Conservation (phyloP, 2,113 vertebrate genomes). For the Tretioscincus oriximinensis region DNA sequence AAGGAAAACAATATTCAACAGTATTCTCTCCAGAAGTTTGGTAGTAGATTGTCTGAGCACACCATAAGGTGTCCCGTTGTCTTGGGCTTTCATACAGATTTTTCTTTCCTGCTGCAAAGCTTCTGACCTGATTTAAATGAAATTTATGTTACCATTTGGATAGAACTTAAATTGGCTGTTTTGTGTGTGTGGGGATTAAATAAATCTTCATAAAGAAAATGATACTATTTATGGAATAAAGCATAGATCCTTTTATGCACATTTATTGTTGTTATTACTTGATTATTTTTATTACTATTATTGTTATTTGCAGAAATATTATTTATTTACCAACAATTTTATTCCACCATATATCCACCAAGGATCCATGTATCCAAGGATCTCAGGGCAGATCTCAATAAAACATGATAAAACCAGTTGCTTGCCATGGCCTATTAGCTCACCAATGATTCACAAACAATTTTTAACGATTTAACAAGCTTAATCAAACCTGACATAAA, state of each 20-base stretch:
- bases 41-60: slow-evolving; percentile 77
- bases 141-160: slow-evolving; percentile 58
- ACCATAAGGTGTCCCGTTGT: slow-evolving; percentile 75
- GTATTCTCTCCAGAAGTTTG: slow-evolving; percentile 79
- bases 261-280: too few species aligned
- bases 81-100: slow-evolving; percentile 75
- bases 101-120: slow-evolving; percentile 68
- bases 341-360: too few species aligned
- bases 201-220: slow-evolving; percentile 21
- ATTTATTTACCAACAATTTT: too few species aligned
- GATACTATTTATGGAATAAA: not conserved
- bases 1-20: slow-evolving; percentile 79
- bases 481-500: too few species aligned
- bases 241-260: not conserved
- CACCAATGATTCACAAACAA: too few species aligned
- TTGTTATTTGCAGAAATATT: too few species aligned
- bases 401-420: too few species aligned
- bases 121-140: slow-evolving; percentile 78
- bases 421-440: too few species aligned
- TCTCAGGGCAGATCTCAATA: too few species aligned
- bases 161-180: slow-evolving; percentile 62
- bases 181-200: slow-evolving; percentile 70
- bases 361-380: too few species aligned
- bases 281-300: too few species aligned
- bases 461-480: too few species aligned